Conservation (phyloP, 2,797 vertebrate species). For the Poecilia gillii region DNA sequence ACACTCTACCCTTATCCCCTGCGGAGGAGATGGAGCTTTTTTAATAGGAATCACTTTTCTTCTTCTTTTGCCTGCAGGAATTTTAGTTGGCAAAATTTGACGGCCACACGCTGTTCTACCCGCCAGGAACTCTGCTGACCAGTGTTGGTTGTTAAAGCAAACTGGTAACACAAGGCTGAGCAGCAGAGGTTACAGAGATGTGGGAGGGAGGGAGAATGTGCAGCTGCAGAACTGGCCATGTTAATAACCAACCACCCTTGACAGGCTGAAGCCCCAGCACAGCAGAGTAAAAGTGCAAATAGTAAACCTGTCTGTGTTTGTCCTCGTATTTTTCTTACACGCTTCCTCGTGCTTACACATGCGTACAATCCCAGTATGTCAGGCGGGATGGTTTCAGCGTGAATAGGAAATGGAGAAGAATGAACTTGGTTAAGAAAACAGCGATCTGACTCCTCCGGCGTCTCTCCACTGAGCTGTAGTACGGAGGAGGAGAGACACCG, state of each 20-base stretch:
- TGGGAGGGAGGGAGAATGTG: constrained; percentile 7
- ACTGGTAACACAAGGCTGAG: constrained; percentile 69
- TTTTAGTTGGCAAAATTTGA: constrained; percentile 58
- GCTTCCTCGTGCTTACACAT: constrained; percentile 41
- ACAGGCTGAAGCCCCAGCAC: constrained; percentile 48
- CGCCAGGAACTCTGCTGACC: constrained; percentile 44
- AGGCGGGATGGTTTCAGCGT: constrained; percentile 59
- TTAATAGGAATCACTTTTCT: constrained; percentile 49
- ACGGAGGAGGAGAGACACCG: constrained; percentile 49
- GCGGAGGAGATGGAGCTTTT: constrained; percentile 44
- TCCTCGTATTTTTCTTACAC: constrained; percentile 21
- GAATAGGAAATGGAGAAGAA: constrained; percentile 63
- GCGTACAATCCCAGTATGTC: constrained; percentile 46
- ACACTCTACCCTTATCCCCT: constrained; percentile 37
- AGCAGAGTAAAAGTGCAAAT: constrained; percentile 40
- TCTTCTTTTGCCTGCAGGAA: constrained; percentile 47
- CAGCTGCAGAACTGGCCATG: constrained; percentile 51
- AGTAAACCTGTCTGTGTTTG: constrained; percentile 23
- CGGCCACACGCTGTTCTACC: constrained; percentile 61
- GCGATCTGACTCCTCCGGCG: constrained; percentile 62
- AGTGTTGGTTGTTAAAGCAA: constrained; percentile 63
- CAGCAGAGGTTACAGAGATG: constrained; percentile 40
- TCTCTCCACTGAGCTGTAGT: constrained; percentile 59
- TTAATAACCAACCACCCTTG: constrained; percentile 63
- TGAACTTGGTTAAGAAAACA: constrained; percentile 81